phyloP scores from a whole-genome alignment of 2,797 vertebrate species.

The Mus minutoides region DNA sequence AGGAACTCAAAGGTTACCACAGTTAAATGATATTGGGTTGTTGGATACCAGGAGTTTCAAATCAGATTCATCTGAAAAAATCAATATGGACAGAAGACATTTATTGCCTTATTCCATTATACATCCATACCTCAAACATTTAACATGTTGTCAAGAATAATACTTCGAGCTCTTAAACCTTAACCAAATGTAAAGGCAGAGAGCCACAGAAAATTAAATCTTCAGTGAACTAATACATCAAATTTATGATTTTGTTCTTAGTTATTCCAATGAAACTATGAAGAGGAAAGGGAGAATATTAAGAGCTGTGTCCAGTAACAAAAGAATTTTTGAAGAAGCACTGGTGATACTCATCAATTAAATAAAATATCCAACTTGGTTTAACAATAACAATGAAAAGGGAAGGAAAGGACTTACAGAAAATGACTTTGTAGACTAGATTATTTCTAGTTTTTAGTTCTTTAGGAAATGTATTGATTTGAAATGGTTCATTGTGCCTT shows the following conservation, averaged over 20 bases:
- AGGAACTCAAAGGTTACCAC: constrained; percentile 50
- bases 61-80: constrained; percentile 80
- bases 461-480: constrained; percentile 56
- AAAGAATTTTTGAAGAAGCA: constrained; percentile 56
- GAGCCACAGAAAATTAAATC: constrained; percentile 77
- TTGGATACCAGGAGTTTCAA: constrained; percentile 65
- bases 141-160: constrained; percentile 78
- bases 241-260: constrained; percentile 66
- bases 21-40: constrained; percentile 48
- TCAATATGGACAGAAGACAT: constrained; percentile 73
- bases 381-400: background rate
- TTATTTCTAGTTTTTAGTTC: constrained; percentile 26
- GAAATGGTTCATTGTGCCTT: background rate
- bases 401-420: background rate
- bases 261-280: constrained; percentile 5
- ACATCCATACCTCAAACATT: constrained; percentile 65
- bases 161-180: constrained; percentile 71
- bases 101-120: constrained; percentile 74
- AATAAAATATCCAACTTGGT: background rate
- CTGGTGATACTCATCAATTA: constrained; percentile 1
- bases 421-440: constrained; percentile 14
- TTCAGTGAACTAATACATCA: constrained; percentile 70
- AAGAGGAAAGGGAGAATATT: background rate
- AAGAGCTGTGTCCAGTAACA: constrained; percentile 21
- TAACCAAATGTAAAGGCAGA: constrained; percentile 79